phyloP scores from a whole-genome alignment of 2,888 invertebrate genomes.

The Sinopyrophorus schimmeli region DNA sequence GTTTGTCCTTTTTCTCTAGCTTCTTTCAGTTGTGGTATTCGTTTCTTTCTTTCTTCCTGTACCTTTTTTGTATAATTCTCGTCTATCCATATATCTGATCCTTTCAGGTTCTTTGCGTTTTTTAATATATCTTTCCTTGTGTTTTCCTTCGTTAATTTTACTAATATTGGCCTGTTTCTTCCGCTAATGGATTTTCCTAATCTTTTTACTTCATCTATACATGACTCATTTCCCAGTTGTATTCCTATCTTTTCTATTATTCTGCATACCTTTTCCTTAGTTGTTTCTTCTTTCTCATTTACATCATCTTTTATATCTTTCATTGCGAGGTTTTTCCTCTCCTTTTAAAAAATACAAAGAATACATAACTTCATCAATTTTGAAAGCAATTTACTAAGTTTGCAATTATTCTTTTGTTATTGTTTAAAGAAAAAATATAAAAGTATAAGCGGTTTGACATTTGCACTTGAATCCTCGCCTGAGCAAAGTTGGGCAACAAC shows the following conservation, averaged over 20 bases:
- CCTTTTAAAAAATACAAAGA: no score
- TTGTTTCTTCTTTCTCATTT: constrained; percentile 2
- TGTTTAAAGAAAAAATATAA: no score
- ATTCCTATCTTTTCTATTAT: constrained; percentile 6
- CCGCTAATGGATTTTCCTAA: neutral
- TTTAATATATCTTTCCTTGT: constrained; percentile 6
- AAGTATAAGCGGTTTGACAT: no score
- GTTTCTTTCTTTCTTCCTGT: constrained; percentile 1
- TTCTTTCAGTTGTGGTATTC: no score
- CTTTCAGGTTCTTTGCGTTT: constrained; percentile 2
- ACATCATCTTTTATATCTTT: neutral
- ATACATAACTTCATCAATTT: no score
- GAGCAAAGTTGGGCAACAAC: no score
- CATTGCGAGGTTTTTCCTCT: constrained; percentile 4
- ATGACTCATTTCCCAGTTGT: neutral
- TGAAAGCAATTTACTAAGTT: no score
- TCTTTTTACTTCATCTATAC: constrained; percentile 1
- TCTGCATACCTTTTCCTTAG: constrained; percentile 1
- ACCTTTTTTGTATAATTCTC: constrained; percentile 3
- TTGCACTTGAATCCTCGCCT: no score
- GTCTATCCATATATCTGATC: neutral
- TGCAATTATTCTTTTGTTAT: no score
- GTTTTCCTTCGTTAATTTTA: constrained; percentile 3
- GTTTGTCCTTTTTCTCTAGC: constrained; percentile 5
- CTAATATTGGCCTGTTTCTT: constrained; percentile 5